Base-by-base conservation (phyloP, 2,113 vertebrate genomes). In the Rhinogobius similis region DNA sequence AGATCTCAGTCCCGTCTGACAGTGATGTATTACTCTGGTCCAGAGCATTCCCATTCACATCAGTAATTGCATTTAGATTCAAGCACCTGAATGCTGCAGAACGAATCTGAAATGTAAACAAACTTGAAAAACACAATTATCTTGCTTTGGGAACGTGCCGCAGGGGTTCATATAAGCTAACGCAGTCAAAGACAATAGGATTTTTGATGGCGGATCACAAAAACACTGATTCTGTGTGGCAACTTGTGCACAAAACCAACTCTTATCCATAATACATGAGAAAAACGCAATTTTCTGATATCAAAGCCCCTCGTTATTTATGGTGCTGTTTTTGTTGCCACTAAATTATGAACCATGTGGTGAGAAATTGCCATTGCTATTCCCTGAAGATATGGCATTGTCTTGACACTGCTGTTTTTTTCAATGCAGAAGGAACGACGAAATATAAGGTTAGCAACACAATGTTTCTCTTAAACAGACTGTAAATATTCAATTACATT, bases 11-110 rank as follows among this genome's bases (percentile, higher is more conserved):
- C 72, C 76, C 50, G 70, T 59, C 21, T 77, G 87, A 84, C 87
- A 75, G 44, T 88, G 86, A 90, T 88, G 73, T 75, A 89, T 87
- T 69, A 75, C 86, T 84, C 70, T 68, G 73, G 74, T 79, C 69
- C 62, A 20, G 16, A 75, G 72, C 77, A 68, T 83, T 85, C 75
- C 64, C 70, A 55, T 77, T 75, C 79, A 79, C 66, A 44, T 62
- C 68, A 21, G 78, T 85, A 85, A 87, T 79, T 84, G 64, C 62
- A 75, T 83, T 85, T 72, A 73, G 73, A 76, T 81, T 76, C 39
- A 53, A 65, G 48, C 71, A 52, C 76, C 78, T 76, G 62, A 55
- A 82, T 73, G 58, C 70, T 53, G 58, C 53, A 67, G 66, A 65
- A 75, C 72, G 82, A 69, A 79, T 86, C 58, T 62, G 55, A 80